Evolutionary conservation across 2,888 invertebrate genomes (phyloP).

Genomic region (Periphyllus acericola): DNA sequence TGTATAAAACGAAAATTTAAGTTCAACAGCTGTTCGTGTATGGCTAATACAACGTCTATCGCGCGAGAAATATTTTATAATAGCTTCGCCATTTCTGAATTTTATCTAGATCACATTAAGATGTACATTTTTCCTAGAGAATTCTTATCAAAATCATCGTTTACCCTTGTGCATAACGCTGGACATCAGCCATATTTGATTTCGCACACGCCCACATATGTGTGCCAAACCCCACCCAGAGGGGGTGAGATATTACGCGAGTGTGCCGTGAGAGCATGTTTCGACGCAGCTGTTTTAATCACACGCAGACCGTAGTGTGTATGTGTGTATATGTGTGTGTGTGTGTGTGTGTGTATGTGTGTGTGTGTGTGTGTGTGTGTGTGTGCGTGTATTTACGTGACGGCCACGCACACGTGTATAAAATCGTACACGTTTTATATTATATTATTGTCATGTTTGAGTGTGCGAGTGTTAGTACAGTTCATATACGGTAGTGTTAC

Average conservation of each 20-base stretch:
- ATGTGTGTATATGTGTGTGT: neutral
- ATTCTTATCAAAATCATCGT: neutral
- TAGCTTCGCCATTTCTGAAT: neutral
- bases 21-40: too few relatives aligned
- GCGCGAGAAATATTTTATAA: neutral
- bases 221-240: slow-evolving; percentile 60
- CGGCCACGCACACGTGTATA: neutral
- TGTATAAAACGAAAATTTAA: too few relatives aligned
- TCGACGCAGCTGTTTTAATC: slow-evolving; percentile 35
- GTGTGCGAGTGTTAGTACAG: neutral
- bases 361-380: neutral
- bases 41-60: too few relatives aligned
- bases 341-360: neutral
- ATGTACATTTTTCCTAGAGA: neutral
- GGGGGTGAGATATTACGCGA: slow-evolving; percentile 47
- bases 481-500: neutral
- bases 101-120: neutral
- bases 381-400: neutral
- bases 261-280: slow-evolving; percentile 10
- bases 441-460: neutral
- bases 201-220: slow-evolving; percentile 60
- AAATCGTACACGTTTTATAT: neutral
- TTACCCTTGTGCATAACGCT: neutral
- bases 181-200: slow-evolving; percentile 61
- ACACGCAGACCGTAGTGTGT: neutral